Conservation (phyloP, 2,113 vertebrate genomes). For the Actenoides lindsayi region DNA sequence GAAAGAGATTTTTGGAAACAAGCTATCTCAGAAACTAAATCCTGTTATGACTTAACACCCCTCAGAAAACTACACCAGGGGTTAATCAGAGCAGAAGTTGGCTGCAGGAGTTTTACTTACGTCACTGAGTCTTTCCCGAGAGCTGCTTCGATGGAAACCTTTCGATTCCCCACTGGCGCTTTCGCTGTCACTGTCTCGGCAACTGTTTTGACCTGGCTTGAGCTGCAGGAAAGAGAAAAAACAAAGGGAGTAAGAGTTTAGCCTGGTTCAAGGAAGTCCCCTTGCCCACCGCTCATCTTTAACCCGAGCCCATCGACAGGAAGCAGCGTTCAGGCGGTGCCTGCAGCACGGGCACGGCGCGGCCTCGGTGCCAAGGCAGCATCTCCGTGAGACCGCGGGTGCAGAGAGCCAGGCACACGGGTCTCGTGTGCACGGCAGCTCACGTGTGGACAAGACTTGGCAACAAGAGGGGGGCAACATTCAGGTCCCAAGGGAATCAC, state of each 20-base stretch:
- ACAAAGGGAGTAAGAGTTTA: slow-evolving; percentile 3
- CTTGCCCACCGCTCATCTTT: background rate
- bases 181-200: slow-evolving; percentile 92
- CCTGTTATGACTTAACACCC: background rate
- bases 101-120: slow-evolving; percentile 78
- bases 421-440: rapidly evolving
- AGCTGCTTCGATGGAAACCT: slow-evolving; percentile 88
- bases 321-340: rapidly evolving
- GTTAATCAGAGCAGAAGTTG: background rate
- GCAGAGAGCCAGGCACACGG: background rate
- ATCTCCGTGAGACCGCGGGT: rapidly evolving
- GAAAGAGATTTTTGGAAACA: background rate
- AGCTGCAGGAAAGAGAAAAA: slow-evolving; percentile 77
- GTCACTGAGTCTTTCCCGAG: slow-evolving; percentile 90
- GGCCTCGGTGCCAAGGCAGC: background rate
- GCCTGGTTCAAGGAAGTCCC: background rate
- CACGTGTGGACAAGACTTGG: rapidly evolving
- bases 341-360: background rate
- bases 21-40: background rate
- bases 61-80: background rate
- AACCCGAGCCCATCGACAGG: background rate
- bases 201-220: slow-evolving; percentile 90
- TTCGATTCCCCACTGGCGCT: slow-evolving; percentile 88
- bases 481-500: background rate
- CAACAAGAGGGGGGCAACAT: background rate